Evolutionary conservation across 2,113 vertebrate genomes (phyloP).

Genomic region (Progne subis): DNA sequence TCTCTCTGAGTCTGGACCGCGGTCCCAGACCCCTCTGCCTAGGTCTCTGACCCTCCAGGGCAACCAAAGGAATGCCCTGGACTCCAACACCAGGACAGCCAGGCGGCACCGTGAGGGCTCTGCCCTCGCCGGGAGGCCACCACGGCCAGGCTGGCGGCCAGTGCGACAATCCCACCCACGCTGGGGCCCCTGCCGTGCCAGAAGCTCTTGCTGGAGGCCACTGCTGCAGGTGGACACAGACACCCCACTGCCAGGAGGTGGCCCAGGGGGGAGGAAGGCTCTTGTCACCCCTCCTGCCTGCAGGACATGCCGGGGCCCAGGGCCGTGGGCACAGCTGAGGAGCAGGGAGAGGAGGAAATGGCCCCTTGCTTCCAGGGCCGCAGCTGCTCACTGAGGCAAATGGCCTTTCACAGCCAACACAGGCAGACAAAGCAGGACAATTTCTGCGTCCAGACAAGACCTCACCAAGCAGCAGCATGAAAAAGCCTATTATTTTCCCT

Average conservation of each 20-base stretch:
- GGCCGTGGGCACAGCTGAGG: rapidly evolving
- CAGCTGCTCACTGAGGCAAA: neutral
- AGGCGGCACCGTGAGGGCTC: rapidly evolving
- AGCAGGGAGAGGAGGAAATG: neutral
- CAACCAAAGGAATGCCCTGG: no score
- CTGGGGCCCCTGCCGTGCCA: neutral
- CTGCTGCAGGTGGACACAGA: no score
- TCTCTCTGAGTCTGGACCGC: no score
- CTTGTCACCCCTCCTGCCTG: neutral
- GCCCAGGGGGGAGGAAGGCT: neutral
- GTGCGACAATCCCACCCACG: rapidly evolving
- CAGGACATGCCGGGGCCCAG: neutral
- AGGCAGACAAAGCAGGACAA: neutral
- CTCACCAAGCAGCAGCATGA: neutral
- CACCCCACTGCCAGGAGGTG: rapidly evolving
- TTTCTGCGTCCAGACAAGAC: neutral
- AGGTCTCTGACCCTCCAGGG: no score
- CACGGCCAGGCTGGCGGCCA: neutral
- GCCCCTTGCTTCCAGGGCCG: rapidly evolving
- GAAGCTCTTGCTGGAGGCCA: neutral
- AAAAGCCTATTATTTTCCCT: neutral
- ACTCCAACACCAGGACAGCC: no score
- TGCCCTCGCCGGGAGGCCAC: neutral
- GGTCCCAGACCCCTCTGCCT: no score
- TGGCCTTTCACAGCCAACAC: neutral